A percentile compares a stretch with the other conserved stretches of the same genome.
These are phyloP conservation scores for Drosophila setifemur DNA, from an alignment of 1,140 invertebrate species.

Conservation along the genomic window DNA sequence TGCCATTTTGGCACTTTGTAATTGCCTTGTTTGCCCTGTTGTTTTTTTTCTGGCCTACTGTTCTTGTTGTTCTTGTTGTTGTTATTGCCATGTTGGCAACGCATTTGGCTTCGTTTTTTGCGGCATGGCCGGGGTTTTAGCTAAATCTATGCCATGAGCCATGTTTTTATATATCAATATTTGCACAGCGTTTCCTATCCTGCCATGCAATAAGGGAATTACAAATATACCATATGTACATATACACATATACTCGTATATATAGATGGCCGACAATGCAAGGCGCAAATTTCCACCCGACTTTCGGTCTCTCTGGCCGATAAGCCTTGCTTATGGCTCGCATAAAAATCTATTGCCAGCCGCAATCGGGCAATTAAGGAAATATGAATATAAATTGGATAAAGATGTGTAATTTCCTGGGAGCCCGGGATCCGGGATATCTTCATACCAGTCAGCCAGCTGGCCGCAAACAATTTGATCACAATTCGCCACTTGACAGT, in stretches of 20 bases:
- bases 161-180: constrained; percentile 75
- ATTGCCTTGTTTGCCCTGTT: constrained; percentile 76
- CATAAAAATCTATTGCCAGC: constrained; percentile 42
- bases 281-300: constrained; percentile 12
- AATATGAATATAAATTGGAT: constrained; percentile 50
- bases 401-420: constrained; percentile 38
- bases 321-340: constrained; percentile 35
- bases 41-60: constrained; percentile 56
- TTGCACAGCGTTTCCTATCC: constrained; percentile 31
- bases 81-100: constrained; percentile 70
- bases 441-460: background rate
- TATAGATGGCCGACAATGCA: constrained; percentile 3
- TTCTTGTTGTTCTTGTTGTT: constrained; percentile 63
- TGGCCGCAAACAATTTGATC: constrained; percentile 18
- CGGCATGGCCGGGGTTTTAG: constrained; percentile 43
- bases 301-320: constrained; percentile 18
- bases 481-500: constrained; percentile 39
- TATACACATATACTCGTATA: background rate
- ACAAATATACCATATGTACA: constrained; percentile 8
- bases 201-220: constrained; percentile 44
- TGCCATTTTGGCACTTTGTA: constrained; percentile 79
- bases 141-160: constrained; percentile 68
- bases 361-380: constrained; percentile 44
- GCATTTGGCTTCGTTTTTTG: constrained; percentile 56
- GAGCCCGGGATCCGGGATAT: no score